These are phyloP conservation scores for Octonoba sinensis DNA, from an alignment of 2,888 invertebrate species.

Conservation along the genomic window DNA sequence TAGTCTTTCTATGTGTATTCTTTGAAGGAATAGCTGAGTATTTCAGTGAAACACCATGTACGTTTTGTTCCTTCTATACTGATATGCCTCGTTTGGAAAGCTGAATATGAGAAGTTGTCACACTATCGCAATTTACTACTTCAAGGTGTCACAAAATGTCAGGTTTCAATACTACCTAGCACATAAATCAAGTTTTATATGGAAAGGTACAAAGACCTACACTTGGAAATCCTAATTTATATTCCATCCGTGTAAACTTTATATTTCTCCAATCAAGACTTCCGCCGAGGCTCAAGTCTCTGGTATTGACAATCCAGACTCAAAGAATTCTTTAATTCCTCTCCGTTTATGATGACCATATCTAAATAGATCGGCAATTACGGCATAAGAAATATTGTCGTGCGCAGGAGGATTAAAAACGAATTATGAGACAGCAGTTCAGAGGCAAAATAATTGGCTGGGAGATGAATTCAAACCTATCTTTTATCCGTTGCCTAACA, in stretches of 20 bases:
- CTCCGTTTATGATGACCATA: slow-evolving; percentile 52
- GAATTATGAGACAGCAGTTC: slow-evolving; percentile 59
- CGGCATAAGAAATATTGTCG: slow-evolving; percentile 50
- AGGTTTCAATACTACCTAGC: not conserved
- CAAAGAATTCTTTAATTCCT: slow-evolving; percentile 16
- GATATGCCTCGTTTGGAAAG: too few species aligned
- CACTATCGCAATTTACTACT: not conserved
- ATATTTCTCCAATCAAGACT: slow-evolving; percentile 48
- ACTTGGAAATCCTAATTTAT: slow-evolving; percentile 19
- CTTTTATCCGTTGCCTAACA: slow-evolving; percentile 28
- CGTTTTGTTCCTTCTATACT: too few species aligned
- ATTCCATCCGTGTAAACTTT: slow-evolving; percentile 29
- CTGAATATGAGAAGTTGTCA: too few species aligned
- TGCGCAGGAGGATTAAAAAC: slow-evolving; percentile 52
- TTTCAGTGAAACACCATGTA: too few species aligned
- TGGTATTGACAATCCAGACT: slow-evolving; percentile 37
- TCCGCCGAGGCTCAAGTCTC: slow-evolving; percentile 34
- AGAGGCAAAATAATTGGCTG: slow-evolving; percentile 58
- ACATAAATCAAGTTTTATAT: slow-evolving; percentile 23
- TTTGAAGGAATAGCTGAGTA: too few species aligned
- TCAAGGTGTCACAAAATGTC: not conserved
- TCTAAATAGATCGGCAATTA: slow-evolving; percentile 62
- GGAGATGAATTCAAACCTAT: slow-evolving; percentile 32
- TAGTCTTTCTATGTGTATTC: too few species aligned
- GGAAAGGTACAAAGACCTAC: slow-evolving; percentile 13